These are phyloP conservation scores for Chrysomallon squamiferum DNA, from an alignment of 1,140 invertebrate species.

Conservation along the genomic window DNA sequence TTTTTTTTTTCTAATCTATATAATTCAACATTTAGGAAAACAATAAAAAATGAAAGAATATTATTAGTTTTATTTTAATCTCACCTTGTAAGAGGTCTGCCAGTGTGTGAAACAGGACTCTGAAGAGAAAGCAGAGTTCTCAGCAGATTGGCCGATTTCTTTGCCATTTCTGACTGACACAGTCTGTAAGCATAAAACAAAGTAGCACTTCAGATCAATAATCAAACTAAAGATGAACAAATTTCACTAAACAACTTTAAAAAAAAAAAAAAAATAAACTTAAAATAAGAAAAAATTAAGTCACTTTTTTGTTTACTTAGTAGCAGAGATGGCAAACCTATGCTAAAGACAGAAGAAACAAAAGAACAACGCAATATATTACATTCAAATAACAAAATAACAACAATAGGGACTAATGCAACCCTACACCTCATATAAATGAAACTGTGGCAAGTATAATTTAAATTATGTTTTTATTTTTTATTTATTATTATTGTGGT, in stretches of 20 bases:
- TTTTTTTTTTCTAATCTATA: no score
- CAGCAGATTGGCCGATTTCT: constrained; percentile 68
- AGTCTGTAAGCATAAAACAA: constrained; percentile 52
- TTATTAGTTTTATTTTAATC: no score
- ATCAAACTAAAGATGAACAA: constrained; percentile 1
- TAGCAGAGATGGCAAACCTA: not conserved
- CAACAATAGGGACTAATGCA: no score
- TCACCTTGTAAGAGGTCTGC: constrained; percentile 3
- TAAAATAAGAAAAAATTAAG: not conserved
- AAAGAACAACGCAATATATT: no score
- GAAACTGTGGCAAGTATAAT: no score
- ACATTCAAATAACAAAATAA: no score
- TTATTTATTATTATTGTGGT: no score
- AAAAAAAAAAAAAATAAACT: not conserved
- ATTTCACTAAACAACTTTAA: not conserved
- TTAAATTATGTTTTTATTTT: no score
- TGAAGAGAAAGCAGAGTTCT: constrained; percentile 67
- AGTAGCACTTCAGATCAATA: not conserved
- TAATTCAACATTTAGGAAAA: no score
- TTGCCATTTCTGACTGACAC: constrained; percentile 74
- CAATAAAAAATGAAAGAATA: no score
- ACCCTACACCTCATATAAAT: no score
- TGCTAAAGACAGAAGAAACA: no score
- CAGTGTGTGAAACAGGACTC: constrained; percentile 16
- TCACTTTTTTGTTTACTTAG: not conserved